Conservation (phyloP, 37 sponge, comb jelly and placozoan species). For the Bolinopsis microptera region DNA sequence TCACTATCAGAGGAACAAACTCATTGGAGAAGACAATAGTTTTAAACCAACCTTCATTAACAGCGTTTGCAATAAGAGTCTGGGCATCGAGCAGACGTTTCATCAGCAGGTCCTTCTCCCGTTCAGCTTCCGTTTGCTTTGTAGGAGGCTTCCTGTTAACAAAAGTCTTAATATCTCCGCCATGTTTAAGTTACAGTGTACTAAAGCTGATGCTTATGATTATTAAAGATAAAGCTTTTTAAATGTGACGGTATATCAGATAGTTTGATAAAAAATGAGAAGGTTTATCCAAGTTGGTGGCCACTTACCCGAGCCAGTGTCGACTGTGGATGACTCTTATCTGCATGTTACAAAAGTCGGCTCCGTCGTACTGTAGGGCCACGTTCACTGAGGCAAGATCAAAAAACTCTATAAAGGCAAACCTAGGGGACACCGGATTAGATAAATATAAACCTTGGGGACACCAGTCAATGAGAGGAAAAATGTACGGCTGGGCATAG, state of each 20-base stretch:
- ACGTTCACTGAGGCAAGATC: slow-evolving; percentile 78
- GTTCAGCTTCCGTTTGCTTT: slow-evolving; percentile 1
- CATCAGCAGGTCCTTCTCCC: slow-evolving; percentile 1
- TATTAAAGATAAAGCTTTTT: too few relatives aligned
- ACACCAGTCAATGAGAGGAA: too few relatives aligned
- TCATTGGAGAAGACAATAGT: background rate
- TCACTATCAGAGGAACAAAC: background rate
- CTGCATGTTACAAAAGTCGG: slow-evolving; percentile 84
- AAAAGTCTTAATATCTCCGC: too few relatives aligned
- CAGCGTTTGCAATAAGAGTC: slow-evolving; percentile 32
- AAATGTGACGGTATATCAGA: too few relatives aligned
- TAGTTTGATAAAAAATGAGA: too few relatives aligned
- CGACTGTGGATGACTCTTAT: slow-evolving; percentile 68
- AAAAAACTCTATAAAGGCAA: slow-evolving; percentile 97
- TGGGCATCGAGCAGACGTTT: slow-evolving; percentile 11
- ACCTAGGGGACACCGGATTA: slow-evolving; percentile 69
- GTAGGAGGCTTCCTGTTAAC: slow-evolving; percentile 56
- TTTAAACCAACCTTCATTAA: slow-evolving; percentile 37
- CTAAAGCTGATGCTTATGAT: too few relatives aligned
- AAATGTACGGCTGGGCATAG: too few relatives aligned
- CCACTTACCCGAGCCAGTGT: slow-evolving; percentile 58
- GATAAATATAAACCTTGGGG: background rate
- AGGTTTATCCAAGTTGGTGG: too few relatives aligned
- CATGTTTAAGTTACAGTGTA: too few relatives aligned
- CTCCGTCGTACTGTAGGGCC: slow-evolving; percentile 90